Evolutionary conservation across 1,140 invertebrate species (phyloP), one percentile per base, ranked within the genome.

Genomic region (Aporrectodea caliginosa): DNA sequence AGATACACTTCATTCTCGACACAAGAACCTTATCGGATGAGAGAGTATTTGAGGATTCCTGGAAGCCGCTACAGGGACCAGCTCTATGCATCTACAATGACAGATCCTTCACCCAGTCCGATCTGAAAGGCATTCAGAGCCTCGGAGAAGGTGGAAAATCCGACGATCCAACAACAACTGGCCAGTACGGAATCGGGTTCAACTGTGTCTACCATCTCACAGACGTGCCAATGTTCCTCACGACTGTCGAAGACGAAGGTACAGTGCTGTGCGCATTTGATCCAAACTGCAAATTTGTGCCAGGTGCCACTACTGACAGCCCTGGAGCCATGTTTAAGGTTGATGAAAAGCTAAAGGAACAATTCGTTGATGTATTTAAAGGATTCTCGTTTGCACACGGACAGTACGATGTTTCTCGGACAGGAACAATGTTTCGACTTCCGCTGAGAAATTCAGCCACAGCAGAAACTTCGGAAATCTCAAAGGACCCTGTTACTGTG

Each of bases 171-270:
- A 79, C 73, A 29, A 82, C 81, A 75, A 84, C 82, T 16, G 83
- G 78, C 1, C 80, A 81, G 35, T 81, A 80, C 33, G 82, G 82
- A 80, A 82, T 87, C 75, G 86, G 86, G 1, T 87, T 87, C 81
- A 87, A 87, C 79, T 85, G 82, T 75, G 86, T 87, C 29, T 87
- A 86, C 79, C 84, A 86, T 80, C 72, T 87, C 16, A 87, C 86
- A 6, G 86, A 87, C 78, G 82, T 79, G 0, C 86, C 86, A 12
- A 85, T 85, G 16, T 86, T 87, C 74, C 69, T 86, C 16, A 85
- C 84, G 30, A 79, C 78, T 35, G 78, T 33, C 16, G 72, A 68
- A 29, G 69, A 32, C 34, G 82, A 81, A 30, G 77, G 77, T 2
- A 70, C 27, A 12, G 69, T 70, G 30, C 68, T 87, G 1, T 85